Evolutionary conservation across 2,113 vertebrate genomes (phyloP), one percentile per base, ranked within the genome.

Genomic region (Cynocephalus volans): DNA sequence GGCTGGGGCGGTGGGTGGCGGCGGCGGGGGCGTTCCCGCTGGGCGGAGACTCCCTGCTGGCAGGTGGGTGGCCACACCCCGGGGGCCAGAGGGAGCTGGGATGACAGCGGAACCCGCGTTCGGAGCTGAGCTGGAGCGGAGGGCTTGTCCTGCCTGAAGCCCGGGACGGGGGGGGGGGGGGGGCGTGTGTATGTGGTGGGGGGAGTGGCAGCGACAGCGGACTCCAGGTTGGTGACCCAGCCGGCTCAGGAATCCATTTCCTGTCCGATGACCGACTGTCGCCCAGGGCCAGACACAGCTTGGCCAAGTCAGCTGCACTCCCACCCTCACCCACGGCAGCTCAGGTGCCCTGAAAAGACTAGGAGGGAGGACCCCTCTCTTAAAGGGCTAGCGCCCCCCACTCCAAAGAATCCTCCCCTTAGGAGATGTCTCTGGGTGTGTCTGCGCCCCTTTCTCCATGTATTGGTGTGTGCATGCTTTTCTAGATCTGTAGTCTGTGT

Each of bases 21-120:
- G 67, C 14, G 31, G 92, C 18, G 1, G 45, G 85, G 87, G 75
- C 8, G 56, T 45, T 88, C 62, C 75, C 3, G 45, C 65, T 3
- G 2, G 81, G 60, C 45, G 13, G 93, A 89, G 97, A 87, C 88
- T 95, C 93, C 76, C 81, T 50, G 93, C 88, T 60, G 94, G 88
- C 96, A 92, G 95, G 95, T 98, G 97, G 97, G 93, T 88, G 64
- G 94, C 97, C 97, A 97, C 97, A 91, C 98, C 97, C 96, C 14
- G 76, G 81, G 93, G 87, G 48, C 33, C 31, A 0, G 45, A 76
- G 41, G 60, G 79, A 96, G 67, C 75, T 0, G 8, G 56, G 62
- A 65, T 64, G 95, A 76, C 97, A 10, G 93, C 1, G 4, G n/a
- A 69, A 79, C 90, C 75, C 5, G 48, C 3, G 12, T 1, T n/a